Evolutionary conservation across 2,888 invertebrate genomes (phyloP), one percentile per base, ranked within the genome.

Genomic region (Acleris laterana): DNA sequence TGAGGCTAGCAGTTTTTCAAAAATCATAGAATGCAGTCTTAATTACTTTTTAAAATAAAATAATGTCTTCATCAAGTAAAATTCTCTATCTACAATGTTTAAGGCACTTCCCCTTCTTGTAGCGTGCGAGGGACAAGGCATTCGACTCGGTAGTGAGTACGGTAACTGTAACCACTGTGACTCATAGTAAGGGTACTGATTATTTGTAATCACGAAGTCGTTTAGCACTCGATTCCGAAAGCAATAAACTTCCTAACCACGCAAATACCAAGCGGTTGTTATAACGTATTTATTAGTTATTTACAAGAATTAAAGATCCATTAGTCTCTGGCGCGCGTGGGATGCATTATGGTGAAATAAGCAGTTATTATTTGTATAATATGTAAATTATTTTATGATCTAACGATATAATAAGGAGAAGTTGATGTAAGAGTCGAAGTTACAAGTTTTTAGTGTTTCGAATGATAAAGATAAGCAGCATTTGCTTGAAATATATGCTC

Each of bases 301-400:
- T 65, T 65, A 56, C 60, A 65, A 50, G 55, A 51, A 61, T 65
- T 65, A 65, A 61, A 60, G 13, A 56, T 49, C 50, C 49, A 65
- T 65, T 61, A 50, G 61, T 65, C 65, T 65, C 32, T 19, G 44
- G 44, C n/a, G 60, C 65, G 65, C 60, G 60, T 60, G 65, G 17
- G 53, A 48, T 56, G 16, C 50, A 44, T 42, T 56, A n/a, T 55
- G 44, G 50, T 19, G 55, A 53, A 49, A 55, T 50, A 56, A 50
- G 60, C 65, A 61, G 64, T 60, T 64, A 65, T 55, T 56, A 56
- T 60, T 65, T 44, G 32, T 65, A 56, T 44, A 65, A 65, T 65
- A 65, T 65, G 60, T 51, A 49, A 64, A 64, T 65, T 55, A 46
- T 50, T 32, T 32, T 50, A 3, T n/a, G 28, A 44, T 50, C 55